Base-by-base conservation (phyloP, 2,113 vertebrate genomes). In the Kryptolebias marmoratus region DNA sequence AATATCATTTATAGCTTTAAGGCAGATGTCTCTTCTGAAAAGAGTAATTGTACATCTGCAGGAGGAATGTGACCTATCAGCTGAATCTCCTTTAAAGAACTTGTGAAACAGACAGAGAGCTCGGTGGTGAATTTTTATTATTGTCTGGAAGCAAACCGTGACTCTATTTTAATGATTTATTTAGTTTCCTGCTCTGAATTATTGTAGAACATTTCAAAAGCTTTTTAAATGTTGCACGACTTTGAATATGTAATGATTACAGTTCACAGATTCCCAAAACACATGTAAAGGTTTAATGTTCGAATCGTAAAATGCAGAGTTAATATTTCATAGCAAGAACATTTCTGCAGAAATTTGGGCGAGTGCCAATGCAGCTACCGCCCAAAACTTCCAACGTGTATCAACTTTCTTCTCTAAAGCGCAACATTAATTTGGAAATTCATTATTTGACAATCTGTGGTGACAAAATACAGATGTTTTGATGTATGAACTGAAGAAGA, bases 1-100 rank as follows among this genome's bases (percentile, higher is more conserved):
- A 81, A 82, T 86, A 87, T 86, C 72, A 82, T 89, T 86, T 85
- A 56, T 85, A 70, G 77, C 87, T 90, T 60, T 84, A 86, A 86
- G 86, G 72, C 86, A 88, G 71, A 77, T 71, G 64, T 69, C 73
- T 84, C 56, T 44, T 68, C 67, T 83, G 59, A 78, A 75, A 83
- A 68, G 68, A 68, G 45, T 75, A 42, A 76, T 66, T 81, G 68
- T 64, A 76, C 71, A 27, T 84, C 84, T 64, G 81, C 71, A 65
- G 79, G 67, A 75, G 42, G 64, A 78, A 86, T 79, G 48, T 82
- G 82, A 80, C 78, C 78, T 28, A 77, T 77, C 68, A 64, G 58
- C 64, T 60, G 52, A 83, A 84, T 68, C 42, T 79, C 30, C n/a
- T 73, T 79, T 70, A 53, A 77, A 68, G 54, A 70, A 75, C 30